Evolutionary conservation across 92 coral and sea anemone species (phyloP), one percentile per base, ranked within the genome.

Genomic region (Pocillopora grandis): DNA sequence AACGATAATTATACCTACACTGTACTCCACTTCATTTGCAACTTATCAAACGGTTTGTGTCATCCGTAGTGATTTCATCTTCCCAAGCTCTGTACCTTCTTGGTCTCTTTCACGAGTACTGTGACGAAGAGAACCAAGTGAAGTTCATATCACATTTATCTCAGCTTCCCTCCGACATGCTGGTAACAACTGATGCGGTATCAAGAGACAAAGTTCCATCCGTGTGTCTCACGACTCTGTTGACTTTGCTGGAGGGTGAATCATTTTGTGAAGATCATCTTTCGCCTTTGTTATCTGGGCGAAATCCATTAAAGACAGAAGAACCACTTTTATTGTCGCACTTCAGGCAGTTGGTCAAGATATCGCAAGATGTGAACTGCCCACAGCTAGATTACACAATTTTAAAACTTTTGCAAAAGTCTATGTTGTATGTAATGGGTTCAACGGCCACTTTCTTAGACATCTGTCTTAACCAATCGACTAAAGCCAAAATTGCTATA

Each of bases 391-490:
- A 93, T 83, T 62, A 66, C 14, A 72, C 89, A 17, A 73, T 93
- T 20, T 84, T 76, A 76, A 85, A 71, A 31, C 76, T 93, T 1
- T 63, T 93, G 70, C 86, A 76, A 60, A 18, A n/a, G 18, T 79
- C 87, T 27, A 82, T 90, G 19, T 19, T 62, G n/a, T 89, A 83
- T 71, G 80, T 91, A 20, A 79, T 87, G 0, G 69, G 72, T 15
- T 72, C 87, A n/a, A 66, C 89, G 16, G 20, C 92, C 8, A 56
- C 87, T 11, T 58, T 94, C 81, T 71, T 96, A 5, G 84, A 89
- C 61, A 79, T 68, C 12, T 90, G 98, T 58, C 92, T 96, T 11
- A 84, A 92, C 63, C 75, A 89, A 60, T 82, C 84, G 62, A 90
- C 92, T 42, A 81, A 84, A 12, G 90, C 73, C 55, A 90, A 92